Percentiles rank a stretch among this genome's conserved stretches.
These are phyloP conservation scores for Terrapene triunguis DNA, from an alignment of 2,113 vertebrate genomes.

Conservation along the genomic window DNA sequence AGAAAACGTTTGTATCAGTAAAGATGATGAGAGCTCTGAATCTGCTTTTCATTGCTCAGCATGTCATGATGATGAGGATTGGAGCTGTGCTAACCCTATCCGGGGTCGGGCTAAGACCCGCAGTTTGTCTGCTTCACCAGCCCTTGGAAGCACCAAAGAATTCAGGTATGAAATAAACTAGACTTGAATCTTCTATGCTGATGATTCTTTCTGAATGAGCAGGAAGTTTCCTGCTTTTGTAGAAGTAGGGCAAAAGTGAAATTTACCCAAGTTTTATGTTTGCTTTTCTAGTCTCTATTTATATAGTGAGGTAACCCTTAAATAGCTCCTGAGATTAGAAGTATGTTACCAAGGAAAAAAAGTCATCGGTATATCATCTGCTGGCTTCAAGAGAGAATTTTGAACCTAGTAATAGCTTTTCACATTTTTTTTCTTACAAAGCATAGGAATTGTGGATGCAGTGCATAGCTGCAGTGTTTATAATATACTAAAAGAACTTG, in stretches of 20 bases:
- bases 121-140: constrained; percentile 91
- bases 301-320: not conserved
- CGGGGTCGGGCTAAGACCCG: constrained; percentile 86
- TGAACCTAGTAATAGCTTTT: not conserved
- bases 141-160: constrained; percentile 84
- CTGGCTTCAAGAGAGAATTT: not conserved
- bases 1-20: constrained; percentile 59
- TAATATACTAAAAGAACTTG: not conserved
- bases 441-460: not conserved
- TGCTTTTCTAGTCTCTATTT: not conserved
- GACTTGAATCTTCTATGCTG: not conserved
- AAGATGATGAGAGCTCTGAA: constrained; percentile 76
- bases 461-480: not conserved
- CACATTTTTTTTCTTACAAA: not conserved
- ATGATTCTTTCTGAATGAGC: not conserved
- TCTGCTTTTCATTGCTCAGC: constrained; percentile 82
- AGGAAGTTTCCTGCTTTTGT: not conserved
- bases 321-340: not conserved
- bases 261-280: not conserved
- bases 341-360: not conserved
- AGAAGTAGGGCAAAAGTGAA: not conserved
- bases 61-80: constrained; percentile 82
- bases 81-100: constrained; percentile 65
- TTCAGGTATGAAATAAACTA: constrained; percentile 84
- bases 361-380: not conserved